Evolutionary conservation across 2,113 vertebrate genomes (phyloP).

Genomic region (Falcunculus frontatus): DNA sequence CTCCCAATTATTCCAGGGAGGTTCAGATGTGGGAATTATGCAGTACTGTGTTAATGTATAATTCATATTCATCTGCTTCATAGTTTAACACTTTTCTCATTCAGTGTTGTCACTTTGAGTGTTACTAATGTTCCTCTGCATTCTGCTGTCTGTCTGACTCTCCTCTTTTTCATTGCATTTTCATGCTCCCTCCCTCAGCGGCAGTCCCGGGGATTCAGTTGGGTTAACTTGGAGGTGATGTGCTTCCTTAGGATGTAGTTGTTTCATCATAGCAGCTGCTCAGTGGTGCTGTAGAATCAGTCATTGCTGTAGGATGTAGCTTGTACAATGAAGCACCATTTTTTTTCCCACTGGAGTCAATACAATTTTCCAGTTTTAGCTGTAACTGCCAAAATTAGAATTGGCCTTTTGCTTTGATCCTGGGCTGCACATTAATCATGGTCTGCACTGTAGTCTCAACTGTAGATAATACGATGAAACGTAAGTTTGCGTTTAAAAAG

Average conservation of each 20-base stretch:
- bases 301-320: neutral
- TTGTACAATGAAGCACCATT: neutral
- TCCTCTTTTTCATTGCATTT: neutral
- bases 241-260: neutral
- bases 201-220: conserved; percentile 37
- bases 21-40: neutral
- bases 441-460: neutral
- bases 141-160: neutral
- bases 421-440: neutral
- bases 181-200: neutral
- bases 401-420: neutral
- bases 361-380: neutral
- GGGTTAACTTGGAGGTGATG: conserved; percentile 59
- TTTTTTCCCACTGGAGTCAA: neutral
- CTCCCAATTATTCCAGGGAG: neutral
- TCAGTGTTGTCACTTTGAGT: neutral
- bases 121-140: neutral
- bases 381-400: neutral
- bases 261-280: neutral
- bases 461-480: neutral
- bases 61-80: neutral
- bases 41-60: neutral
- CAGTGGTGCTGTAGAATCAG: neutral
- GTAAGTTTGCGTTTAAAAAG: neutral
- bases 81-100: neutral